Conservation (phyloP, 2,797 vertebrate genomes). For the Vultur gryphus region DNA sequence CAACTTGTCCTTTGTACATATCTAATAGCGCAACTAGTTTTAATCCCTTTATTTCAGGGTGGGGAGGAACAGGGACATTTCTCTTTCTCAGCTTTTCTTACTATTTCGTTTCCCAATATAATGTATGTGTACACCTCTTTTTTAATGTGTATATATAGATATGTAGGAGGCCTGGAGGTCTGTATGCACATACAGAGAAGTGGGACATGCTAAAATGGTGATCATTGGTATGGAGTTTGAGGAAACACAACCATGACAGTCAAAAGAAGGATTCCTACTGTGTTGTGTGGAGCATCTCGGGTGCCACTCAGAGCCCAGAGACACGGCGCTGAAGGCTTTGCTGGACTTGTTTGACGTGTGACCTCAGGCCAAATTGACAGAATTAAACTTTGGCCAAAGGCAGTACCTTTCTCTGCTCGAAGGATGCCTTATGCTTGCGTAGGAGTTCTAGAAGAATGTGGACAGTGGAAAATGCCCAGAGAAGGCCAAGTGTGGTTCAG, state of each 20-base stretch:
- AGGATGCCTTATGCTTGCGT: neutral
- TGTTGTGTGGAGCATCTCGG: neutral
- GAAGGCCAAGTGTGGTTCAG: neutral
- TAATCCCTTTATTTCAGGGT: neutral
- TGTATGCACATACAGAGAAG: neutral
- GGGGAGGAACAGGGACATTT: neutral
- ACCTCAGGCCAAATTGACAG: neutral
- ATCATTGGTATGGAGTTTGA: neutral
- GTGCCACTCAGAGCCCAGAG: neutral
- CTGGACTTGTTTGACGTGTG: fast-evolving
- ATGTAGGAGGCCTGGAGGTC: neutral
- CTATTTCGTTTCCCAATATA: neutral
- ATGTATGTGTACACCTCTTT: neutral
- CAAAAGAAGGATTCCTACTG: neutral
- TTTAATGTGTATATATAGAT: neutral
- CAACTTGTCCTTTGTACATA: neutral
- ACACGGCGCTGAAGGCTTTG: neutral
- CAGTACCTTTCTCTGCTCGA: neutral
- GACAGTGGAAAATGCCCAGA: neutral
- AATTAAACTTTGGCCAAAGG: neutral
- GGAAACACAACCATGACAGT: neutral
- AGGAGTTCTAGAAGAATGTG: neutral
- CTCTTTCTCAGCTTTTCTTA: neutral
- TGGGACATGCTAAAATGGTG: fast-evolving
- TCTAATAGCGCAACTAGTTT: neutral